These are phyloP conservation scores for Corythoichthys intestinalis DNA, from an alignment of 2,113 vertebrate genomes.

Conservation along the genomic window DNA sequence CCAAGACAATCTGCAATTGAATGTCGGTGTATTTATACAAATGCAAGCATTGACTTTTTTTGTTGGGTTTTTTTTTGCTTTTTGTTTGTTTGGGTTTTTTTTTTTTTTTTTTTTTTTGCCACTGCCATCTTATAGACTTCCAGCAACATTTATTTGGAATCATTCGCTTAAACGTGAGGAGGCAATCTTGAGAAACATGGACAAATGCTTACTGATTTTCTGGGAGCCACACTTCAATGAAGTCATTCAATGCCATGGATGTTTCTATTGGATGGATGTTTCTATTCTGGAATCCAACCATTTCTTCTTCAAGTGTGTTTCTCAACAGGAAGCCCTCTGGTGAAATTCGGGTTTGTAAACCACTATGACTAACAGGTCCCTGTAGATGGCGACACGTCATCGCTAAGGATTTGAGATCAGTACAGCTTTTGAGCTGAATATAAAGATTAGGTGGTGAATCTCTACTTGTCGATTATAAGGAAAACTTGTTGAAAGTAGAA, in stretches of 20 bases:
- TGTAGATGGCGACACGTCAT: no score
- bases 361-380: no score
- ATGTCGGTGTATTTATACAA: constrained; percentile 35
- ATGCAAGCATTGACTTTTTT: constrained; percentile 36
- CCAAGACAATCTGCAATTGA: constrained; percentile 48
- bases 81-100: background rate
- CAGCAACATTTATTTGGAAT: constrained; percentile 37
- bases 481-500: no score
- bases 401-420: no score
- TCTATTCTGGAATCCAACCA: background rate
- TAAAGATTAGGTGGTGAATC: no score
- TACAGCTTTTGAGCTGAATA: no score
- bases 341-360: no score
- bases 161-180: constrained; percentile 35
- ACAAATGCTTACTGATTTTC: constrained; percentile 17
- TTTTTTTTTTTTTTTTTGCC: no score
- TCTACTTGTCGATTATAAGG: no score
- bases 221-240: background rate
- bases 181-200: constrained; percentile 51
- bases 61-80: background rate
- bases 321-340: no score
- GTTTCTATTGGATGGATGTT: background rate
- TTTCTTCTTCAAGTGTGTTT: background rate
- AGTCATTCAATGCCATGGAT: background rate
- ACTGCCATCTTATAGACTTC: constrained; percentile 37